Percentiles rank a stretch among this genome's conserved stretches.
These are phyloP conservation scores for Megathymus violae DNA, from an alignment of 1,140 invertebrate genomes.

Conservation along the genomic window DNA sequence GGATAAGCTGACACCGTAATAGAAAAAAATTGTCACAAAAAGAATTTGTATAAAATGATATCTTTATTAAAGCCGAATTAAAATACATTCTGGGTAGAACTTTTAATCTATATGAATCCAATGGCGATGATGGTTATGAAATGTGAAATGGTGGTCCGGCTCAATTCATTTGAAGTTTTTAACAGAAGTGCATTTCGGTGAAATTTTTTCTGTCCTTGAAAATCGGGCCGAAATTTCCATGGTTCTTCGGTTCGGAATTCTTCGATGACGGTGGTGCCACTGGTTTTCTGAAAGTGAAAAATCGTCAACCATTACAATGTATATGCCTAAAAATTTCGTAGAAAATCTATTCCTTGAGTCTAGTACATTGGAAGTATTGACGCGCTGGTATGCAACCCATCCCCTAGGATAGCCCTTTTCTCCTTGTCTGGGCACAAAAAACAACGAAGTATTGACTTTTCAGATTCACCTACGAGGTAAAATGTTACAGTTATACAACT, in stretches of 20 bases:
- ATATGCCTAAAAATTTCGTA: too few relatives aligned
- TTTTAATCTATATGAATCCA: slow-evolving; percentile 40
- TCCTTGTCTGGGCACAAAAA: too few relatives aligned
- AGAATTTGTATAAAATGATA: slow-evolving; percentile 42
- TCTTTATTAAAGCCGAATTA: slow-evolving; percentile 47
- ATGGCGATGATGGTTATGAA: slow-evolving; percentile 50
- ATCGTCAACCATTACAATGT: too few relatives aligned
- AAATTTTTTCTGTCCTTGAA: slow-evolving; percentile 90
- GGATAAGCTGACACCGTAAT: slow-evolving; percentile 49
- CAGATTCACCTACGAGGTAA: too few relatives aligned
- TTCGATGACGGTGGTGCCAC: slow-evolving; percentile 47
- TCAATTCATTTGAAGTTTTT: slow-evolving; percentile 46
- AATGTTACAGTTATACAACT: too few relatives aligned
- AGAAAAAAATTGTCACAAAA: slow-evolving; percentile 55
- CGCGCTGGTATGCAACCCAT: too few relatives aligned
- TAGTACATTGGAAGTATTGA: too few relatives aligned
- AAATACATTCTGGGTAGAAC: slow-evolving; percentile 52
- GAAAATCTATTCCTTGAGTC: too few relatives aligned
- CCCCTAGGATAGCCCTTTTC: too few relatives aligned
- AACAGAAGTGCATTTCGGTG: slow-evolving; percentile 88
- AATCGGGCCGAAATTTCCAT: slow-evolving; percentile 87
- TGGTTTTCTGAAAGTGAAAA: slow-evolving; percentile 62
- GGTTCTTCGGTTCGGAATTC: slow-evolving; percentile 81
- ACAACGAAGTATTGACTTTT: too few relatives aligned
- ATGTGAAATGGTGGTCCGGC: slow-evolving; percentile 53